phyloP scores from a whole-genome alignment of 2,113 vertebrate species.

The Synchiropus splendidus region DNA sequence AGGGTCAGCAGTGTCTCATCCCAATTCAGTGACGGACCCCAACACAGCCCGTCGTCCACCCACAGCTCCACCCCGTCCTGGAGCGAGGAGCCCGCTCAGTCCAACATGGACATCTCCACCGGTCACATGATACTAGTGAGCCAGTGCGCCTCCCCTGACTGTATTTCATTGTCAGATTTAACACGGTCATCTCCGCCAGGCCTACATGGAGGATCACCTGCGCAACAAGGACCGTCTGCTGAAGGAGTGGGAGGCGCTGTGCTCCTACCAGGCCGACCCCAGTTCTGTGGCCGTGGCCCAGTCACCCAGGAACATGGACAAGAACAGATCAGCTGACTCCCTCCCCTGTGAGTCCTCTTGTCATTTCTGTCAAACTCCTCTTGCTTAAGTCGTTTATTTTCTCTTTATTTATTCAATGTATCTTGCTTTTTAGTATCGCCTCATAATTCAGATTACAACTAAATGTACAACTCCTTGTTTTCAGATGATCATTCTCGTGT shows the following conservation, averaged over 20 bases:
- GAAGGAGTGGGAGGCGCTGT: constrained; percentile 94
- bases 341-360: constrained; percentile 82
- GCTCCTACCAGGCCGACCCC: constrained; percentile 92
- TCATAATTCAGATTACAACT: too few relatives aligned
- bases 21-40: constrained; percentile 89
- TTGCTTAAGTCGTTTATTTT: background rate
- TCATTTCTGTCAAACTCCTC: background rate
- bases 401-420: background rate
- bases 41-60: constrained; percentile 89
- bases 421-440: background rate
- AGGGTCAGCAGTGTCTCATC: constrained; percentile 95
- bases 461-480: background rate
- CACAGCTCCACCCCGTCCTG: constrained; percentile 96
- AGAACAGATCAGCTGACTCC: constrained; percentile 80
- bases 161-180: background rate
- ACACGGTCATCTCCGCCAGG: constrained; percentile 50
- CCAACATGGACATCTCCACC: constrained; percentile 98
- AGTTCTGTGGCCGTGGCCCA: constrained; percentile 73
- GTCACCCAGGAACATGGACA: constrained; percentile 75
- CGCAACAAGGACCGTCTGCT: constrained; percentile 87
- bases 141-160: background rate
- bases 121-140: constrained; percentile 98
- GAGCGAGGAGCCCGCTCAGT: constrained; percentile 96
- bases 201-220: constrained; percentile 97
- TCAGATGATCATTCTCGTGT: constrained; percentile 90